These are phyloP conservation scores for Notarius lentiginosus DNA, from an alignment of 2,113 vertebrate genomes.

Conservation along the genomic window DNA sequence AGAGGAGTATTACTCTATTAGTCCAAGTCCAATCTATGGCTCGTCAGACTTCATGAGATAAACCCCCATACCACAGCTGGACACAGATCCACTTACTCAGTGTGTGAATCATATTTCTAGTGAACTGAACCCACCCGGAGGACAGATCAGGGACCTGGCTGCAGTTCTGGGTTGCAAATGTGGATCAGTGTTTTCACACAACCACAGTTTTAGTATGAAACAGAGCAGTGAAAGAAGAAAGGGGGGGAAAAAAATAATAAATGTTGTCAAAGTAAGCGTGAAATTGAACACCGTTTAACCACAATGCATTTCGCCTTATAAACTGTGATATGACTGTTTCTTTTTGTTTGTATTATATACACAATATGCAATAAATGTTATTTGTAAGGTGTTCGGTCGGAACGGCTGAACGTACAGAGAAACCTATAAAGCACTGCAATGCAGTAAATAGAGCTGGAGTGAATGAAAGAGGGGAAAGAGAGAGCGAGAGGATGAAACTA, in stretches of 20 bases:
- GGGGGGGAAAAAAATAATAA: not conserved
- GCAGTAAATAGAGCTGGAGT: conserved; percentile 28
- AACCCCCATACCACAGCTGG: not conserved
- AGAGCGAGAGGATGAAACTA: conserved; percentile 6
- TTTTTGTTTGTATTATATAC: not conserved
- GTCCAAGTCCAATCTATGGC: not conserved
- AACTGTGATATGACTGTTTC: not conserved
- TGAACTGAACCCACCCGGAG: not conserved
- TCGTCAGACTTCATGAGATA: not conserved
- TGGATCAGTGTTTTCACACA: not conserved
- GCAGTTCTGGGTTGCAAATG: not conserved
- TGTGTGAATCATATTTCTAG: not conserved
- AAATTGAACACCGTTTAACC: not conserved
- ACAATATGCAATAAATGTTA: not conserved
- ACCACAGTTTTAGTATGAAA: not conserved
- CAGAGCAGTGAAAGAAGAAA: not conserved
- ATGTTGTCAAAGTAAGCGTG: not conserved
- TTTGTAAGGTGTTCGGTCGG: not conserved
- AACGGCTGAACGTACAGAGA: conserved; percentile 11
- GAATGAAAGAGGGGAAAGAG: not conserved
- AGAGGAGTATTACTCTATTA: not conserved
- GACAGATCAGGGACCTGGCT: conserved; percentile 4
- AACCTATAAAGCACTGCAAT: conserved; percentile 42
- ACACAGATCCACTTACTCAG: not conserved
- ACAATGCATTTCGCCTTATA: not conserved